Evolutionary conservation across 2,888 invertebrate species (phyloP), one percentile per base, ranked within the genome.

Genomic region (Sacculina carcini): DNA sequence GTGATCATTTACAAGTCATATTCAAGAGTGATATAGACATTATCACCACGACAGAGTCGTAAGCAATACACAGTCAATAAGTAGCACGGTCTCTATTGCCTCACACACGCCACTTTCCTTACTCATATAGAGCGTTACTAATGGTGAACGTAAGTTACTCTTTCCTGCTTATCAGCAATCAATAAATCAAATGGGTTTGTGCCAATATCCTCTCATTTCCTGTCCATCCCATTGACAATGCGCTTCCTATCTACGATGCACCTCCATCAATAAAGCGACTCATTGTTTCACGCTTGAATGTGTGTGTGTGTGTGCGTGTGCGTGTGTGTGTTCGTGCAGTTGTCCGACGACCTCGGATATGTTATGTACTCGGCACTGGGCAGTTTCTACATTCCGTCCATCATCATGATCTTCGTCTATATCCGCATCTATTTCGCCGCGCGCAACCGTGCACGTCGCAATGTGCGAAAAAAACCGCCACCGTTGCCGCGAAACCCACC

Each of bases 351-450:
- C 70, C 78, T 90, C 62, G 92, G 94, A 57, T 96, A 98, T 72
- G 94, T 96, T 63, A 71, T 96, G 54, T 98, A 96, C 70, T 96
- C 94, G 21, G 89, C 94, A 21, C 74, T 92, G 62, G 96, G 96
- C 60, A 96, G 94, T 62, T 98, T 98, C 75, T 98, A 90, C 75
- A 87, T 98, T 66, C 96, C 98, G 56, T 89, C 90, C 63, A 86
- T 92, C 67, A 90, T 98, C 66, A 96, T 98, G 94, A 92, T 96
- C 63, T 92, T 96, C 70, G 96, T 98, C 56, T 98, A 98, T 71
- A 90, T 90, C 67, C 78, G 92, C 69, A 96, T 98, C 71, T 98
- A 92, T 72, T 85, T 78, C 69, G 92, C 92, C 38, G 92, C 94
- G 49, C 83, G 90, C 66, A 83, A 83, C 50, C 68, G 92, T 49